phyloP scores from a whole-genome alignment of 2,888 invertebrate genomes.

The Hyposoter didymator region DNA sequence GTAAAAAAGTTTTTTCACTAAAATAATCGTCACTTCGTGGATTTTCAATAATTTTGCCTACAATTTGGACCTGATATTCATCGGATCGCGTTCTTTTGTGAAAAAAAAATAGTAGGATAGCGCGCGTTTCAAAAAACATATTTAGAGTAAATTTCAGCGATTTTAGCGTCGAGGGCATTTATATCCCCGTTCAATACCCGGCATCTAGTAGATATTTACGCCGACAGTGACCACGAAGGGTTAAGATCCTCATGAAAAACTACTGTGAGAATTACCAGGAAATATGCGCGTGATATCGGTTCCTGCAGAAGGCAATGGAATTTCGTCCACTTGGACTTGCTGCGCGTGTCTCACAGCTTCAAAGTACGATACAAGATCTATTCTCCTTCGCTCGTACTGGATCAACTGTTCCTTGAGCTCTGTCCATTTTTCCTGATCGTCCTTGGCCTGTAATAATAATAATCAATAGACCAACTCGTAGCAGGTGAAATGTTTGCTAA shows the following conservation, averaged over 20 bases:
- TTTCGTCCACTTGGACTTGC: slow-evolving; percentile 97
- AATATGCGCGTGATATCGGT: slow-evolving; percentile 79
- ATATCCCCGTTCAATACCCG: too few species aligned
- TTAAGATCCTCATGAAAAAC: not conserved
- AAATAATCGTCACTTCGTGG: too few species aligned
- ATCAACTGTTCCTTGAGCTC: slow-evolving; percentile 95
- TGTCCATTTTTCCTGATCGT: slow-evolving; percentile 97
- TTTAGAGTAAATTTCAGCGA: too few species aligned
- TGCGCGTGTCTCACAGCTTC: slow-evolving; percentile 98
- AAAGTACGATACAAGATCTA: slow-evolving; percentile 95
- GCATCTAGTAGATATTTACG: too few species aligned
- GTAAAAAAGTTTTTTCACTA: too few species aligned
- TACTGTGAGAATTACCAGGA: slow-evolving; percentile 73
- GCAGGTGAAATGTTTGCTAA: not conserved
- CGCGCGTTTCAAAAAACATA: too few species aligned
- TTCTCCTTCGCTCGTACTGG: slow-evolving; percentile 96
- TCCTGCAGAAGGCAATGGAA: slow-evolving; percentile 91
- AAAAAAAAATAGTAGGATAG: too few species aligned
- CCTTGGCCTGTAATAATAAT: slow-evolving; percentile 90
- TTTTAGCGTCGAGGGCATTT: too few species aligned
- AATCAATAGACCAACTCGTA: not conserved
- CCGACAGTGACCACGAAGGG: too few species aligned
- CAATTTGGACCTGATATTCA: too few species aligned
- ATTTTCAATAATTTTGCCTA: too few species aligned
- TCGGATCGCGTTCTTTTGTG: too few species aligned